A percentile compares a stretch with the other conserved stretches of the same genome.
These are phyloP conservation scores for Caenorhabditis sp. DNA, from an alignment of 2,888 invertebrate species.

Conservation along the genomic window DNA sequence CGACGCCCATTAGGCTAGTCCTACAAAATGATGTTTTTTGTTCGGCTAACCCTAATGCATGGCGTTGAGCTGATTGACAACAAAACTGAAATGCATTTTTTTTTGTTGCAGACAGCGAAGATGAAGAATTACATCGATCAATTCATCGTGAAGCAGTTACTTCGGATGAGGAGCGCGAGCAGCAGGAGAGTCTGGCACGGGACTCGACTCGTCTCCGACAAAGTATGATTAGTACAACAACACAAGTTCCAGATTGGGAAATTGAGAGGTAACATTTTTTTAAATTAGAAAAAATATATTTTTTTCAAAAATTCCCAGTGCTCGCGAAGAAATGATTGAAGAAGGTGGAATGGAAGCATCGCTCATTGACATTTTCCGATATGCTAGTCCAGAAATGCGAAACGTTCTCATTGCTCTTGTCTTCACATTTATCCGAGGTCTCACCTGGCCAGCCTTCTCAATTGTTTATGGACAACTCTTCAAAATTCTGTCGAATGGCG, in stretches of 20 bases:
- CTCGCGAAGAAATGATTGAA: slow-evolving; percentile 56
- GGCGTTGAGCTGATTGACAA: background rate
- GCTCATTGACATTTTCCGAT: slow-evolving; percentile 55
- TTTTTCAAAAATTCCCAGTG: slow-evolving; percentile 9
- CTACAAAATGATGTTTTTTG: background rate
- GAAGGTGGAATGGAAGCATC: slow-evolving; percentile 58
- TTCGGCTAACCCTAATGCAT: background rate
- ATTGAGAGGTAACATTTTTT: slow-evolving; percentile 28
- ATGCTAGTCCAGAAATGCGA: slow-evolving; percentile 51
- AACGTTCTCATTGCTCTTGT: slow-evolving; percentile 51
- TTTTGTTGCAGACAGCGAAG: slow-evolving; percentile 32
- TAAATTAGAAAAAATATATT: too few species aligned
- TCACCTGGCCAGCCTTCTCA: slow-evolving; percentile 65
- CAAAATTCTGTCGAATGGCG: slow-evolving; percentile 38
- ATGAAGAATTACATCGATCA: slow-evolving; percentile 28
- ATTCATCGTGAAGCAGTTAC: slow-evolving; percentile 30
- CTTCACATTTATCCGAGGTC: slow-evolving; percentile 55
- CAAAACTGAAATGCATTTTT: background rate
- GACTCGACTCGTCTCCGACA: slow-evolving; percentile 48
- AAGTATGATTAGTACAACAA: slow-evolving; percentile 48
- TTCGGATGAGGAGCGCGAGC: slow-evolving; percentile 41
- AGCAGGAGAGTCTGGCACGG: slow-evolving; percentile 36
- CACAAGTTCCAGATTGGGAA: slow-evolving; percentile 49
- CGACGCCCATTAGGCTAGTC: slow-evolving; percentile 44
- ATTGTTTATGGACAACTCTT: slow-evolving; percentile 67